Evolutionary conservation across 1,140 invertebrate species (phyloP), one percentile per base, ranked within the genome.

Genomic region (Panulirus ornatus): DNA sequence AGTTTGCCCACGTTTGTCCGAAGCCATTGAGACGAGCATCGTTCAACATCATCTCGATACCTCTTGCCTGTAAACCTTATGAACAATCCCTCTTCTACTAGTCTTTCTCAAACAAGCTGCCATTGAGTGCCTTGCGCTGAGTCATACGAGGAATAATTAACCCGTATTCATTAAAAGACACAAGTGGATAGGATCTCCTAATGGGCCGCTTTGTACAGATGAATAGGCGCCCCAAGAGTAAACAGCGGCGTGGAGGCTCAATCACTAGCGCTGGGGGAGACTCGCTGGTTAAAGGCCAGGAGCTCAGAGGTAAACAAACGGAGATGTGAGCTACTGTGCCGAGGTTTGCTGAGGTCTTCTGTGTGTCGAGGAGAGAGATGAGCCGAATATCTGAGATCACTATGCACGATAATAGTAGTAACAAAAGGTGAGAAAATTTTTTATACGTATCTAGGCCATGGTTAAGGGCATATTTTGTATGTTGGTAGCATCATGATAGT

Each of bases 131-230:
- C 30, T 66, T 66, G n/a, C 30, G 22, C 30, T 6, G 58, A 66
- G 58, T 66, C 58, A 66, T 66, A 19, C 58, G 58, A 66, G n/a
- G 58, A 30, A 66, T 66, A 66, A 66, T 66, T 66, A 66, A 66
- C 58, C 58, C n/a, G 58, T 30, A 66, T 66, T 66, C 58, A 66
- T 66, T 66, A 66, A 66, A 66, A 66, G 27, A 66, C 58, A 27
- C 58, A 30, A 66, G 58, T 66, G 58, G n/a, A 27, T 66, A 27
- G 58, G 58, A 66, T 66, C 58, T 3, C n/a, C n/a, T 30, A 30
- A 66, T 30, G 22, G 58, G 58, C 5, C 58, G n/a, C 58, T 27
- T 30, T 66, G 22, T 66, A 27, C 22, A 27, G n/a, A 27, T 30
- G n/a, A 66, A 30, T 30, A 11, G 22, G 5, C 58, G 58, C 3